Conservation (phyloP, 2,113 vertebrate species). For the Bathybates hornii region DNA sequence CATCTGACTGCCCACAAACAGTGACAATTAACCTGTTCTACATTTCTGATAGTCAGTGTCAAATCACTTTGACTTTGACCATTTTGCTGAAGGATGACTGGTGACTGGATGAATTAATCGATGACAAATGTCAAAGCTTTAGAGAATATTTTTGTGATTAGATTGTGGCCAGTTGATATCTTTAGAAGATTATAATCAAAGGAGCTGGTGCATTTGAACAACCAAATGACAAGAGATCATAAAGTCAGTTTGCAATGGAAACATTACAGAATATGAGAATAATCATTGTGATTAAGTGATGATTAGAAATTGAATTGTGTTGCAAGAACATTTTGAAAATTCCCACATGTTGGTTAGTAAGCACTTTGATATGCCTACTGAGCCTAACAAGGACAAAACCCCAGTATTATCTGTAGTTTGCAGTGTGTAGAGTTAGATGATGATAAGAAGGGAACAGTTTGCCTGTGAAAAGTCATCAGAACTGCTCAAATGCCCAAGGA, state of each 20-base stretch:
- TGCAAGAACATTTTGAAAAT: background rate
- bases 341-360: background rate
- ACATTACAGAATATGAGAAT: background rate
- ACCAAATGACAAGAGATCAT: background rate
- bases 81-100: background rate
- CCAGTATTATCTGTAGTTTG: background rate
- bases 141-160: background rate
- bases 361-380: background rate
- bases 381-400: background rate
- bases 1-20: background rate
- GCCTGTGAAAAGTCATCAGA: background rate
- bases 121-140: background rate
- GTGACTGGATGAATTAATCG: background rate
- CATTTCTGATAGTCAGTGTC: background rate
- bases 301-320: background rate
- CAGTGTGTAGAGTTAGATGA: background rate
- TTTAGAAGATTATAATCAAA: background rate
- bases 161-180: background rate
- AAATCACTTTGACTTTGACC: background rate
- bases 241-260: background rate
- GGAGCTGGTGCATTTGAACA: background rate
- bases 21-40: background rate
- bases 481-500: background rate
- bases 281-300: background rate
- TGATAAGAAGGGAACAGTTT: background rate